These are phyloP conservation scores for Rhizoglyphus robini DNA, from an alignment of 1,140 invertebrate species.

Conservation along the genomic window DNA sequence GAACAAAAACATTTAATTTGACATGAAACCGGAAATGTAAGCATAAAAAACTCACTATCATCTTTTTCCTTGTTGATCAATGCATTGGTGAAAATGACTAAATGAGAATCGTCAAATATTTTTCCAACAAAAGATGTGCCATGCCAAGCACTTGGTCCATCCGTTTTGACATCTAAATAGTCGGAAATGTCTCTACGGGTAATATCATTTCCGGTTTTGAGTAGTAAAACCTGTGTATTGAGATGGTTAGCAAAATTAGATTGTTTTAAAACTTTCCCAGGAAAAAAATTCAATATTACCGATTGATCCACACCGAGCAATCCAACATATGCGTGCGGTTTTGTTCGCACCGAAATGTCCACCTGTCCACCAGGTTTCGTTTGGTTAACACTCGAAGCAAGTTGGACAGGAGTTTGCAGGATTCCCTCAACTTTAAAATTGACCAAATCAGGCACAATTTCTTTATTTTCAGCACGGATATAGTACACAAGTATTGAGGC, in stretches of 20 bases:
- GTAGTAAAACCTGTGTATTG: too few relatives aligned
- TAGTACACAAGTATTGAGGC: neutral
- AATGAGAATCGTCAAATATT: slow-evolving; percentile 57
- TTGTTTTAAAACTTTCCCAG: too few relatives aligned
- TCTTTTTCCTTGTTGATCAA: slow-evolving; percentile 31
- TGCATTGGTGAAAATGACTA: slow-evolving; percentile 59
- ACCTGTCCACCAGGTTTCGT: slow-evolving; percentile 55
- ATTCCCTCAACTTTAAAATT: slow-evolving; percentile 60
- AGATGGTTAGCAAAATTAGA: too few relatives aligned
- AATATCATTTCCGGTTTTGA: slow-evolving; percentile 51
- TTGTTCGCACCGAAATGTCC: slow-evolving; percentile 55
- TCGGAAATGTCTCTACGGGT: slow-evolving; percentile 39
- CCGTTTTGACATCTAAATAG: too few relatives aligned
- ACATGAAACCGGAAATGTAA: too few relatives aligned
- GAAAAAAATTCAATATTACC: too few relatives aligned
- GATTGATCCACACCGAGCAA: slow-evolving; percentile 75
- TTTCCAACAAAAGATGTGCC: slow-evolving; percentile 48
- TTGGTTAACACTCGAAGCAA: slow-evolving; percentile 43
- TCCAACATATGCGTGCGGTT: slow-evolving; percentile 70
- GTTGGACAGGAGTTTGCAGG: slow-evolving; percentile 55
- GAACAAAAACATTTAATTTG: too few relatives aligned
- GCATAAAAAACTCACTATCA: slow-evolving; percentile 29
- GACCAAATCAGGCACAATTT: slow-evolving; percentile 66
- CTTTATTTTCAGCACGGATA: slow-evolving; percentile 48
- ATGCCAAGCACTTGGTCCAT: too few relatives aligned